Evolutionary conservation across 1,140 invertebrate genomes (phyloP), one percentile per base, ranked within the genome.

Genomic region (Papilio glaucus): DNA sequence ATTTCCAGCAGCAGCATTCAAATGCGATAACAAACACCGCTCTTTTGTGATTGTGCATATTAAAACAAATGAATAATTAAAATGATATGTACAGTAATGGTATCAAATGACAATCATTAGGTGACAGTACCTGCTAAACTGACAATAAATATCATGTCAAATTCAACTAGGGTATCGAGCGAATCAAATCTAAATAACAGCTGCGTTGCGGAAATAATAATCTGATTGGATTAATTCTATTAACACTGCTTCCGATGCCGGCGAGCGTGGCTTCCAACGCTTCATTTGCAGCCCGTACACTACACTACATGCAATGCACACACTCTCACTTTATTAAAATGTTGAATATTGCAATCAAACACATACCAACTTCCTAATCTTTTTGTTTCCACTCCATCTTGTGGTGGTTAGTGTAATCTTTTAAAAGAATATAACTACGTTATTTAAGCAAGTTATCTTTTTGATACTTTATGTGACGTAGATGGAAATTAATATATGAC

Each of bases 191-290:
- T 91, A 91, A 89, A 89, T 88, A 84, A 77, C 80, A 81, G 82
- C 85, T 81, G 81, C 86, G 83, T 85, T 86, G 83, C 81, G 85
- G 87, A 87, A 88, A 88, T 89, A 90, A 89, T 90, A 90, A 89
- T 92, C 86, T 89, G 86, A 92, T 90, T 88, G 90, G 85, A 90
- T 89, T 90, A 92, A 89, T 89, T 53, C 86, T 90, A 89, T 89
- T 92, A 90, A 86, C 84, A 86, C 83, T 85, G 86, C 89, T 87
- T 86, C 83, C 74, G 74, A 77, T 76, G 49, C 82, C 75, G 29
- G 29, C 29, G 80, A 85, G 83, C 85, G 85, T 82, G 79, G 79
- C 77, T 78, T 63, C 78, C 77, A 72, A 86, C 79, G 80, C n/a
- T 33, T 29, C 18, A 33, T 29, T 8, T 37, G 61, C 29, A 29